Percentiles rank a stretch among this genome's conserved stretches.
These are phyloP conservation scores for Nymphalis c-album DNA, from an alignment of 2,888 invertebrate species.

Conservation along the genomic window DNA sequence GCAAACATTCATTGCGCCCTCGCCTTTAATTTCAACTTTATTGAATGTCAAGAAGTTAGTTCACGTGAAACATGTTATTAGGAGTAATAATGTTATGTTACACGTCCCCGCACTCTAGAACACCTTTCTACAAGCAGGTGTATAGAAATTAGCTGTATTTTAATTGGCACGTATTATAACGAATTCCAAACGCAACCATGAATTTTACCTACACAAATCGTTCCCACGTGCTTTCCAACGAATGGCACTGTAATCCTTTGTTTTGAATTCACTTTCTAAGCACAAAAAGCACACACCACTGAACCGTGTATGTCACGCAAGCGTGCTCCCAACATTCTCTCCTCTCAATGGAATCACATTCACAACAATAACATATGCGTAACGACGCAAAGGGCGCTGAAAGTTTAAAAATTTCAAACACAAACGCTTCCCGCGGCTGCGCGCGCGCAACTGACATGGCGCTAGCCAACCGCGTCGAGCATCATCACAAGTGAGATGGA, in stretches of 20 bases:
- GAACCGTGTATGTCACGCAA: constrained; percentile 31
- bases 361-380: constrained; percentile 30
- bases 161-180: constrained; percentile 15
- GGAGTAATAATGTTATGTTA: constrained; percentile 22
- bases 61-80: constrained; percentile 29
- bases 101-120: not conserved
- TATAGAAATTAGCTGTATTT: constrained; percentile 8
- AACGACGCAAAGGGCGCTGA: constrained; percentile 20
- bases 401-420: constrained; percentile 53
- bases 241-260: constrained; percentile 47
- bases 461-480: constrained; percentile 57
- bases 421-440: constrained; percentile 63
- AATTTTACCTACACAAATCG: constrained; percentile 34
- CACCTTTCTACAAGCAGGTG: constrained; percentile 31
- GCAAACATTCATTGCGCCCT: constrained; percentile 13
- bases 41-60: constrained; percentile 29
- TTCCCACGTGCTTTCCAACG: constrained; percentile 45
- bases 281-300: constrained; percentile 42
- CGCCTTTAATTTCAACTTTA: constrained; percentile 20
- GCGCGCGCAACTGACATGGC: constrained; percentile 70
- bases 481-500: constrained; percentile 51
- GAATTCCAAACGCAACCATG: constrained; percentile 22
- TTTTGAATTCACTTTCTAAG: constrained; percentile 43
- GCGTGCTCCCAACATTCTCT: constrained; percentile 20
- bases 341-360: constrained; percentile 27